A percentile compares a stretch with the other conserved stretches of the same genome.
Conservation (phyloP, 2,888 invertebrate species). For the Cheilosia urbana region DNA sequence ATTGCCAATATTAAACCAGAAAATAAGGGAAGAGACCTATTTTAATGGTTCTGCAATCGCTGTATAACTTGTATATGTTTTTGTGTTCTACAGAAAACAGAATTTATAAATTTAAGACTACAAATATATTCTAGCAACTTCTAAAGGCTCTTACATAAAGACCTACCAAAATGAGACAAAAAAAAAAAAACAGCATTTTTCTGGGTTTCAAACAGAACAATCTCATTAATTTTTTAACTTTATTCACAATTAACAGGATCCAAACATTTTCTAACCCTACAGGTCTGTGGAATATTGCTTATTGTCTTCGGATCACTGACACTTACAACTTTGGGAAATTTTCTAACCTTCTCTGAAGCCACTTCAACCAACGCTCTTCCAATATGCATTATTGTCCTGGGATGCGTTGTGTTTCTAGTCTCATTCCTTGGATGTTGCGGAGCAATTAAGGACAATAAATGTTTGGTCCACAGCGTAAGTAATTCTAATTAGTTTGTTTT, state of each 20-base stretch:
- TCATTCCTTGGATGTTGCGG: slow-evolving; percentile 97
- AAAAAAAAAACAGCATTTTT: too few species aligned
- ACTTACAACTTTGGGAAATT: slow-evolving; percentile 86
- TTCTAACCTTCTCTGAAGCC: slow-evolving; percentile 84
- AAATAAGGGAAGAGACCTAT: too few species aligned
- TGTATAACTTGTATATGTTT: too few species aligned
- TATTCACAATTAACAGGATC: background rate
- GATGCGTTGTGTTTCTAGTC: slow-evolving; percentile 89
- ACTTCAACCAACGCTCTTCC: slow-evolving; percentile 86
- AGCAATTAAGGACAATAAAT: slow-evolving; percentile 93
- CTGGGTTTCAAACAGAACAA: too few species aligned
- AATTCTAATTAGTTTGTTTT: background rate
- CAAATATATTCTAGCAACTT: too few species aligned
- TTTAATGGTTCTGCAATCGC: too few species aligned
- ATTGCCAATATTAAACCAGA: too few species aligned
- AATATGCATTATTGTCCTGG: slow-evolving; percentile 88
- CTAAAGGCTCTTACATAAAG: too few species aligned
- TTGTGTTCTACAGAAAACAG: too few species aligned
- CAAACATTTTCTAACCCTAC: slow-evolving; percentile 76
- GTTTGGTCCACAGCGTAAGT: slow-evolving; percentile 92
- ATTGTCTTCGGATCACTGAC: slow-evolving; percentile 88
- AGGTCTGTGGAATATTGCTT: slow-evolving; percentile 89
- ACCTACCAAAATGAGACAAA: background rate
- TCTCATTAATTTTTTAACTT: background rate
- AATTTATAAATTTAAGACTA: too few species aligned